These are phyloP conservation scores for Lapara coniferarum DNA, from an alignment of 2,888 invertebrate genomes.

Conservation along the genomic window DNA sequence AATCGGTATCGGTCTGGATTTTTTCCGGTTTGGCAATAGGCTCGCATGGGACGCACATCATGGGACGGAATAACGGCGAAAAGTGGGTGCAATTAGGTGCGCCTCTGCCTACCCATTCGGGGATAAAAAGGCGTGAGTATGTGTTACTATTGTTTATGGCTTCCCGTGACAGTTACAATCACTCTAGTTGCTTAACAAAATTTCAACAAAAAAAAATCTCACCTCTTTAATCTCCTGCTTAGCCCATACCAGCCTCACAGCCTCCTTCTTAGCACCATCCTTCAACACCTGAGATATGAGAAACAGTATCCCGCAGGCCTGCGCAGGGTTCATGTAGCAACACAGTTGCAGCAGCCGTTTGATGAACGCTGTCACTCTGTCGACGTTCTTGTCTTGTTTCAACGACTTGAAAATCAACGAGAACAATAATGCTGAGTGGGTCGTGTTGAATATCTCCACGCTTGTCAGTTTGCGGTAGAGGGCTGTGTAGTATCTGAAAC, in stretches of 20 bases:
- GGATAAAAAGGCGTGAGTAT: too few species aligned
- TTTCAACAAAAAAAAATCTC: too few species aligned
- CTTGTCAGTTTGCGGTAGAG: constrained; percentile 94
- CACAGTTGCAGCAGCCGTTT: constrained; percentile 86
- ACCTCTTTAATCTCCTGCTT: constrained; percentile 65
- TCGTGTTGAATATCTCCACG: constrained; percentile 86
- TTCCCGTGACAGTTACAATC: too few species aligned
- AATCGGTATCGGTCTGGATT: too few species aligned
- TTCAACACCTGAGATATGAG: constrained; percentile 87
- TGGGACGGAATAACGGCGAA: too few species aligned
- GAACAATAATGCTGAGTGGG: constrained; percentile 90
- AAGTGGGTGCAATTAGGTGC: too few species aligned
- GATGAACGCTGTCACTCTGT: constrained; percentile 91
- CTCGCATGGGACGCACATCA: too few species aligned
- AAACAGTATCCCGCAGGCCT: constrained; percentile 92
- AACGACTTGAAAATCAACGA: constrained; percentile 94
- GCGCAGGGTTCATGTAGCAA: constrained; percentile 88
- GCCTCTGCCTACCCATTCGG: too few species aligned
- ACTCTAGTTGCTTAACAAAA: too few species aligned
- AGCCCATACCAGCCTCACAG: constrained; percentile 61
- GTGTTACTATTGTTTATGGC: too few species aligned
- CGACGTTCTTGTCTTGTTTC: constrained; percentile 88
- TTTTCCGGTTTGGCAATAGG: too few species aligned
- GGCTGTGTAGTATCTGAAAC: constrained; percentile 90
- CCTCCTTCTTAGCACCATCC: constrained; percentile 62